Conservation (phyloP, 2,113 vertebrate species). For the Pica pica region DNA sequence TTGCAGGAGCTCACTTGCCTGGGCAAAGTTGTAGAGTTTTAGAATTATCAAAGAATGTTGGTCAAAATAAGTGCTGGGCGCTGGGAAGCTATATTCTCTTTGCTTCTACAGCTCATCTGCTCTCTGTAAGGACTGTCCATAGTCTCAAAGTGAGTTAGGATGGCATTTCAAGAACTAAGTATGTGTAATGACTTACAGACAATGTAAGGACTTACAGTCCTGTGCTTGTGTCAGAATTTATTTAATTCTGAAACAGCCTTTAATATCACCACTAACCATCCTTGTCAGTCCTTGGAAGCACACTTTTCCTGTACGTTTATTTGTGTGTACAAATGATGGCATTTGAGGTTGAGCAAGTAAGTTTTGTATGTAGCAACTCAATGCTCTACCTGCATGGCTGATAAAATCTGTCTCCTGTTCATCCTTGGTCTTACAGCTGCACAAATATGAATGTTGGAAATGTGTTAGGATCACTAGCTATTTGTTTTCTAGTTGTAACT, state of each 20-base stretch:
- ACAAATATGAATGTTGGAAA: neutral
- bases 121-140: neutral
- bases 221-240: neutral
- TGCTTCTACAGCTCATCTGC: neutral
- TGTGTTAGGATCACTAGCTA: neutral
- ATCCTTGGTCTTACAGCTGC: neutral
- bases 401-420: neutral
- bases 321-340: neutral
- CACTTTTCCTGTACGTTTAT: fast-evolving
- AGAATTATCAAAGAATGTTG: neutral
- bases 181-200: neutral
- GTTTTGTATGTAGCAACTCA: neutral
- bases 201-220: too few species aligned
- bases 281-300: neutral
- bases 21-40: neutral
- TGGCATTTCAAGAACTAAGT: neutral
- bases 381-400: neutral
- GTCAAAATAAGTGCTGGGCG: neutral
- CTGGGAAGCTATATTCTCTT: neutral
- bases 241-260: neutral
- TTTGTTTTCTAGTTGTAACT: neutral
- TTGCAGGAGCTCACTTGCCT: neutral
- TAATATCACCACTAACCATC: neutral
- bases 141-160: neutral
- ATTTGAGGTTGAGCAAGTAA: neutral